phyloP scores from a whole-genome alignment of 1,140 invertebrate genomes.

The Frieseomelitta varia region DNA sequence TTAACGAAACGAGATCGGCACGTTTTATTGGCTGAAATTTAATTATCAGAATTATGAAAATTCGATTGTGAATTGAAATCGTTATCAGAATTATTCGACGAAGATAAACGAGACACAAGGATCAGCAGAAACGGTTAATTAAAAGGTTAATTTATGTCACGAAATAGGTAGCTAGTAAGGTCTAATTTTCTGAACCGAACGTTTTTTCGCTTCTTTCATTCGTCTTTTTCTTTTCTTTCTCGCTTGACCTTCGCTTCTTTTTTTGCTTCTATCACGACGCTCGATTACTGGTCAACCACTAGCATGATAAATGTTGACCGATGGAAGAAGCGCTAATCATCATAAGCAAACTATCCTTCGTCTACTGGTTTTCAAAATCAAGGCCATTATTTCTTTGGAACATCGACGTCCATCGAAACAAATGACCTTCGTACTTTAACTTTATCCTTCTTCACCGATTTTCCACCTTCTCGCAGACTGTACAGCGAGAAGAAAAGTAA shows the following conservation, averaged over 20 bases:
- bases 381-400: neutral
- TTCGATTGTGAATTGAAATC: neutral
- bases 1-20: no score
- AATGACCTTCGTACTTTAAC: neutral
- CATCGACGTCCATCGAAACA: neutral
- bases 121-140: slow-evolving; percentile 49
- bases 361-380: neutral
- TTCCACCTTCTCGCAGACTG: no score
- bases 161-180: no score
- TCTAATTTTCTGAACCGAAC: slow-evolving; percentile 38
- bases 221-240: slow-evolving; percentile 12
- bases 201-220: slow-evolving; percentile 34
- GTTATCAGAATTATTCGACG: slow-evolving; percentile 16
- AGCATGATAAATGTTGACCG: slow-evolving; percentile 13
- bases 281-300: neutral
- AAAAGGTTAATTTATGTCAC: slow-evolving; percentile 57
- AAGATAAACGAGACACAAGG: slow-evolving; percentile 38
- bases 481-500: no score
- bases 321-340: slow-evolving; percentile 31
- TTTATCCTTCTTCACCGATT: neutral
- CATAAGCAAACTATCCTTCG: slow-evolving; percentile 9
- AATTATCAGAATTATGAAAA: no score
- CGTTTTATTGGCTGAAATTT: no score
- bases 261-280: no score
- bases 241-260: slow-evolving; percentile 6